These are phyloP conservation scores for Ichneumon xanthorius DNA, from an alignment of 2,888 invertebrate genomes.

Conservation along the genomic window DNA sequence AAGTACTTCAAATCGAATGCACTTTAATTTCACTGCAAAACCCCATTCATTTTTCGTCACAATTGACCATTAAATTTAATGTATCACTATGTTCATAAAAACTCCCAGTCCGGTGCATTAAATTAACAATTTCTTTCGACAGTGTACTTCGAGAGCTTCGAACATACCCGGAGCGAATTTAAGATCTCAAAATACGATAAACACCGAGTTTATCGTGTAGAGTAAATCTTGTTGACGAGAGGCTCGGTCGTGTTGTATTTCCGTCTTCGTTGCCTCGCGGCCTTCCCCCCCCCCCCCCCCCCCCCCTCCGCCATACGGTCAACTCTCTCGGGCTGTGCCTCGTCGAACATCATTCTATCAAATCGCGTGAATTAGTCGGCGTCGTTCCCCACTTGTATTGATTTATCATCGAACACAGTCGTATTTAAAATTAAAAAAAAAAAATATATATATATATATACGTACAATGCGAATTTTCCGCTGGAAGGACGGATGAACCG, in stretches of 20 bases:
- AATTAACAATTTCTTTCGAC: too few relatives aligned
- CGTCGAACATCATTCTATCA: background rate
- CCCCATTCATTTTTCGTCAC: too few relatives aligned
- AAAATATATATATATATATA: too few relatives aligned
- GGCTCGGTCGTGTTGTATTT: constrained; percentile 14
- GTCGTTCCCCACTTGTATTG: constrained; percentile 15
- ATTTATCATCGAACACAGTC: constrained; percentile 14
- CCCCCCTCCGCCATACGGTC: background rate
- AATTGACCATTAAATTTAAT: too few relatives aligned
- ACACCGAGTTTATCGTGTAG: background rate
- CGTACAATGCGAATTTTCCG: constrained; percentile 11
- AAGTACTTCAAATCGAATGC: too few relatives aligned
- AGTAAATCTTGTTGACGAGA: background rate
- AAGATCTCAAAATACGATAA: background rate
- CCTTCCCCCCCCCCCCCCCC: background rate
- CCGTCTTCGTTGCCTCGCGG: background rate
- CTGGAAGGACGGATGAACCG: constrained; percentile 60
- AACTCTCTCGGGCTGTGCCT: background rate
- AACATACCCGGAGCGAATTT: background rate
- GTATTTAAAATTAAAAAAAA: background rate
- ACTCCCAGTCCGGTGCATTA: too few relatives aligned
- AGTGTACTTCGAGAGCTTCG: background rate
- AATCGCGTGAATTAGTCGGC: background rate
- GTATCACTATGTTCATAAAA: too few relatives aligned
- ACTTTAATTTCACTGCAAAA: too few relatives aligned